phyloP scores from a whole-genome alignment of 2,797 vertebrate species.

The Psittacula derbiana region DNA sequence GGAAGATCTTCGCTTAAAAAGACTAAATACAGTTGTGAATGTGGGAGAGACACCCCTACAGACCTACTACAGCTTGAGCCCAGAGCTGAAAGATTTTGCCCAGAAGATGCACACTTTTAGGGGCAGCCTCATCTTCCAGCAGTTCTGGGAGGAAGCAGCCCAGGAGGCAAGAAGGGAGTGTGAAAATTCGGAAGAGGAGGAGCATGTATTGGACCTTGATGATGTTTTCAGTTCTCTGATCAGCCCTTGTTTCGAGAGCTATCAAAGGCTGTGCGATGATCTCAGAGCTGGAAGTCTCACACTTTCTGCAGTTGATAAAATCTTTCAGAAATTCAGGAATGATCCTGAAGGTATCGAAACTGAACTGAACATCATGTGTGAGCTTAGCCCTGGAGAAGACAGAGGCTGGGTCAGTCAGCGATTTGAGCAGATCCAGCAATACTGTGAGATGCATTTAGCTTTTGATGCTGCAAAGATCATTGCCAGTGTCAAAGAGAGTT shows the following conservation, averaged over 20 bases:
- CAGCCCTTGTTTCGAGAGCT: constrained; percentile 65
- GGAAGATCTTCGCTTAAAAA: constrained; percentile 68
- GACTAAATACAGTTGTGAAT: constrained; percentile 71
- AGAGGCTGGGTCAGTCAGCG: constrained; percentile 80
- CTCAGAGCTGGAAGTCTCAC: constrained; percentile 82
- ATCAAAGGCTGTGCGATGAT: constrained; percentile 65
- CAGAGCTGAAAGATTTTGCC: constrained; percentile 72
- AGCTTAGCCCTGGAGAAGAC: constrained; percentile 1
- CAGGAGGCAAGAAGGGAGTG: neutral
- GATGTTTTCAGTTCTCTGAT: constrained; percentile 65
- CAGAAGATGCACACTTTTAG: constrained; percentile 62
- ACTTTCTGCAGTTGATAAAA: constrained; percentile 77
- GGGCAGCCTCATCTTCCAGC: constrained; percentile 82
- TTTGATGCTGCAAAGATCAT: constrained; percentile 84
- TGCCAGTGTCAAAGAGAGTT: constrained; percentile 76
- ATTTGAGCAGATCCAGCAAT: constrained; percentile 87
- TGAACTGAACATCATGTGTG: constrained; percentile 80
- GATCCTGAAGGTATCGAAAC: constrained; percentile 75
- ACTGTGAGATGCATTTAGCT: constrained; percentile 88
- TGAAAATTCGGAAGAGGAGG: accelerated
- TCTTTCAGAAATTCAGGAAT: constrained; percentile 79
- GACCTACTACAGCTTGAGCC: constrained; percentile 79
- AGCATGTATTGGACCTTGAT: neutral
- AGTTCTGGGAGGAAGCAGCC: constrained; percentile 81
- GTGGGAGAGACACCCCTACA: constrained; percentile 28